A percentile compares a stretch with the other conserved stretches of the same genome.
Evolutionary conservation across 1,140 invertebrate genomes (phyloP).

Genomic region (Andrena cerasifolii): DNA sequence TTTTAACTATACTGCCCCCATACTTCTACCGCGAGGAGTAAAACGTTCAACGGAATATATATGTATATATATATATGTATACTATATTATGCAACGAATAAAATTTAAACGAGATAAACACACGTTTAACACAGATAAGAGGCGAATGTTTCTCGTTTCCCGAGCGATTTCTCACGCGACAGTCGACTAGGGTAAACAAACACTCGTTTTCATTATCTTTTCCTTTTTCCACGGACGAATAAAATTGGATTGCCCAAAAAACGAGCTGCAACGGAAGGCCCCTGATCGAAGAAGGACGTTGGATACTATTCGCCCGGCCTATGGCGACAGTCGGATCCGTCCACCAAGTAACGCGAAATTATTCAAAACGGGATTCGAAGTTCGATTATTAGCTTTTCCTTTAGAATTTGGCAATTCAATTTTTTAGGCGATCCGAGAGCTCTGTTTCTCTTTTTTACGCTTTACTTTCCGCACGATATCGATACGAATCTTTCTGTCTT

Average conservation of each 20-base stretch:
- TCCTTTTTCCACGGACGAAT: conserved; percentile 30
- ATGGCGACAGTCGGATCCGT: neutral
- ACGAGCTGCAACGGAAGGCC: conserved; percentile 42
- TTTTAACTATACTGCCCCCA: too few species aligned
- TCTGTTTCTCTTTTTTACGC: conserved; percentile 1
- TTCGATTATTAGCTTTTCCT: neutral
- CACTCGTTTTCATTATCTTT: conserved; percentile 40
- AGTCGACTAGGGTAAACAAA: conserved; percentile 65
- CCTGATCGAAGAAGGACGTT: neutral
- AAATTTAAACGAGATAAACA: conserved; percentile 37
- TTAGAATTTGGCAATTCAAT: conserved; percentile 8
- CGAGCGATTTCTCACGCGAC: conserved; percentile 62
- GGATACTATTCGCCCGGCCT: neutral
- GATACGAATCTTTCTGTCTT: conserved; percentile 47
- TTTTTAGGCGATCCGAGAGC: conserved; percentile 48
- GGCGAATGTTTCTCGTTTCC: conserved; percentile 23
- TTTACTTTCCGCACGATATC: conserved; percentile 13
- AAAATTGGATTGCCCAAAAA: conserved; percentile 26
- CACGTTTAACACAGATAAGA: conserved; percentile 20
- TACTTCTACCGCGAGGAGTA: neutral
- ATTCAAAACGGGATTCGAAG: neutral
- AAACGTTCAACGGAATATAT: conserved; percentile 21
- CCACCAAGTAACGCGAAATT: neutral
- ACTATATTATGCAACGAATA: conserved; percentile 51
- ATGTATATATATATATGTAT: conserved; percentile 37